Conservation (phyloP, 2,888 invertebrate genomes). For the Cephonodes hylas region DNA sequence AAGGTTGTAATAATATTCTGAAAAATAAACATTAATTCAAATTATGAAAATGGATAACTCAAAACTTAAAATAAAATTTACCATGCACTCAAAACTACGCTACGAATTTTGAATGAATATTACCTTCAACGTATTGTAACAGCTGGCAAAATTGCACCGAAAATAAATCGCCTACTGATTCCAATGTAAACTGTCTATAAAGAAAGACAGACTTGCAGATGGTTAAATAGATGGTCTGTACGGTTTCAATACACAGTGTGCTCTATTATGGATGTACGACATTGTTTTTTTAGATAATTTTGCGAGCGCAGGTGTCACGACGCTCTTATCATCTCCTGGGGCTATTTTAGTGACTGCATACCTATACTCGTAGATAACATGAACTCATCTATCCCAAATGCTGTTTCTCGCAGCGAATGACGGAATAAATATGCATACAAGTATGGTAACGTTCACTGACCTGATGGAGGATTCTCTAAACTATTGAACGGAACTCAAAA, state of each 20-base stretch:
- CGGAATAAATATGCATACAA: not conserved
- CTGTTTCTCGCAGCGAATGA: not conserved
- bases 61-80: not conserved
- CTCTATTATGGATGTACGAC: slow-evolving; percentile 12
- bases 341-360: slow-evolving; percentile 43
- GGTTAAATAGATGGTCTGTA: slow-evolving; percentile 25
- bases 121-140: slow-evolving; percentile 17
- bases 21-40: too few species aligned
- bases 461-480: not conserved
- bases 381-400: not conserved
- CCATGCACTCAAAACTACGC: not conserved
- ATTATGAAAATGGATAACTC: not conserved
- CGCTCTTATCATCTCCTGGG: slow-evolving; percentile 33
- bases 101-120: not conserved
- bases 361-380: slow-evolving; percentile 28
- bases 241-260: slow-evolving; percentile 21
- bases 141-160: slow-evolving; percentile 20
- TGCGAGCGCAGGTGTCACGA: slow-evolving; percentile 36
- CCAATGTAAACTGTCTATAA: slow-evolving; percentile 19
- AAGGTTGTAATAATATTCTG: not conserved
- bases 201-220: slow-evolving; percentile 9
- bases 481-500: not conserved
- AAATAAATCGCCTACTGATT: slow-evolving; percentile 15
- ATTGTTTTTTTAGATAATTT: slow-evolving; percentile 21
- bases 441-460: not conserved